Percentiles rank a stretch among this genome's conserved stretches.
phyloP scores from a whole-genome alignment of 37 sponge, comb jelly and placozoan species.

The Chondrosia reniformis region DNA sequence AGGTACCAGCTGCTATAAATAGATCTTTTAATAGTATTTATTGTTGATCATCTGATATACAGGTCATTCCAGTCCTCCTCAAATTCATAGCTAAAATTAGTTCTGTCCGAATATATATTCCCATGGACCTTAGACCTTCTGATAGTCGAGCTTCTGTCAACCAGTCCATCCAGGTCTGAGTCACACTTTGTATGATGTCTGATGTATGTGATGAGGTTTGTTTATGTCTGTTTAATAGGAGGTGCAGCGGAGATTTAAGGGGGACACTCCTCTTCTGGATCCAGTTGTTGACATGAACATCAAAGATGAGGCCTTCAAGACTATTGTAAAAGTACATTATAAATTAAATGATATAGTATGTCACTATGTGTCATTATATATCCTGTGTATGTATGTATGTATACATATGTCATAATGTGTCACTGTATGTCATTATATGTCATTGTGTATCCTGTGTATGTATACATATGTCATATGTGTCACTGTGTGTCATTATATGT shows the following conservation, averaged over 20 bases:
- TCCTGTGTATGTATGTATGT: not conserved
- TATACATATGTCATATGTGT: not conserved
- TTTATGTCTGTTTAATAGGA: conserved; percentile 27
- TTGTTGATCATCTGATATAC: not conserved
- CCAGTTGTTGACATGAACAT: conserved; percentile 95
- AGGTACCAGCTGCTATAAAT: conserved; percentile 52
- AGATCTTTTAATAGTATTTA: not conserved
- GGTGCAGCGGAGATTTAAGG: conserved; percentile 84
- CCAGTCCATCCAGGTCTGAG: conserved; percentile 54
- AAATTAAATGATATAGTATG: not conserved
- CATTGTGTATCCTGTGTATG: too few species aligned
- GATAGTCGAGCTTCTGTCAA: conserved; percentile 53
- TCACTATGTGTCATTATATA: not conserved
- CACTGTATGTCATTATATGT: not conserved
- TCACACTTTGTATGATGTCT: not conserved
- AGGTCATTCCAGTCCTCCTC: conserved; percentile 85
- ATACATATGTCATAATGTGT: not conserved
- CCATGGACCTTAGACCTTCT: conserved; percentile 77
- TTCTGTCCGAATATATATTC: conserved; percentile 83
- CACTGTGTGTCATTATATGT: not conserved
- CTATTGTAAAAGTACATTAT: conserved; percentile 52
- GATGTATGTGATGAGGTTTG: not conserved
- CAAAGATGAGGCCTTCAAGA: conserved; percentile 74
- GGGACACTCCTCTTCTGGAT: conserved; percentile 85
- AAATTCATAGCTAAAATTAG: conserved; percentile 71